Percentiles rank a stretch among this genome's conserved stretches.
These are phyloP conservation scores for Tineola bisselliella DNA, from an alignment of 2,888 invertebrate genomes.

Conservation along the genomic window DNA sequence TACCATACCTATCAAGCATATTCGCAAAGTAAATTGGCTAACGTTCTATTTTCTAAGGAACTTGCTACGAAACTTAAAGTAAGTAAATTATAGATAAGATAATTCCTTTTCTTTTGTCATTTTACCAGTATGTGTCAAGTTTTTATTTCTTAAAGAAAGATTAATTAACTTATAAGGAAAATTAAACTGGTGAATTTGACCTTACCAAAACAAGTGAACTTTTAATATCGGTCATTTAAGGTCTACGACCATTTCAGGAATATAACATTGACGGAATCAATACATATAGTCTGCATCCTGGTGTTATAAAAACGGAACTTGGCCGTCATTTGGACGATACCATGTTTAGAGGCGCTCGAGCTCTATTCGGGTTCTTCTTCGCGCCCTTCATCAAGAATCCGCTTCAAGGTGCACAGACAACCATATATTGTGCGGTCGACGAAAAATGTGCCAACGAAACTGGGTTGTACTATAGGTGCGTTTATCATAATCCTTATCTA, in stretches of 20 bases:
- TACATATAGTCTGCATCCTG: slow-evolving; percentile 78
- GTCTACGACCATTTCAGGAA: slow-evolving; percentile 27
- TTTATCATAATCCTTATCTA: not conserved
- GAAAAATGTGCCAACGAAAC: slow-evolving; percentile 71
- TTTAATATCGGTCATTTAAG: no score
- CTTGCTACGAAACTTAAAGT: slow-evolving; percentile 72
- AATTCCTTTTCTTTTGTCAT: no score
- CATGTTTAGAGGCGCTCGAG: slow-evolving; percentile 55
- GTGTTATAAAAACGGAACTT: slow-evolving; percentile 78
- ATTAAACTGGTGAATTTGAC: no score
- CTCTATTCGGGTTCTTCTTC: slow-evolving; percentile 35
- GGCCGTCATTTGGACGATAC: slow-evolving; percentile 71
- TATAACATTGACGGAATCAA: slow-evolving; percentile 65
- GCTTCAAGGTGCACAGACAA: slow-evolving; percentile 78
- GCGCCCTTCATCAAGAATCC: slow-evolving; percentile 66
- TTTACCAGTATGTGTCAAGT: no score
- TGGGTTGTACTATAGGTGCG: slow-evolving; percentile 67
- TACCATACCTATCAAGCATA: slow-evolving; percentile 77
- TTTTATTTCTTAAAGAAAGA: no score
- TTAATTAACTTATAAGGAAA: no score
- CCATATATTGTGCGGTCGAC: slow-evolving; percentile 76
- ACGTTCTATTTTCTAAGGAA: slow-evolving; percentile 80
- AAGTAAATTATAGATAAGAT: no score
- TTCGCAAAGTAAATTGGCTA: slow-evolving; percentile 84
- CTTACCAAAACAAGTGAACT: no score